Conservation (phyloP, 2,797 vertebrate genomes). For the Myripristis jacobus region DNA sequence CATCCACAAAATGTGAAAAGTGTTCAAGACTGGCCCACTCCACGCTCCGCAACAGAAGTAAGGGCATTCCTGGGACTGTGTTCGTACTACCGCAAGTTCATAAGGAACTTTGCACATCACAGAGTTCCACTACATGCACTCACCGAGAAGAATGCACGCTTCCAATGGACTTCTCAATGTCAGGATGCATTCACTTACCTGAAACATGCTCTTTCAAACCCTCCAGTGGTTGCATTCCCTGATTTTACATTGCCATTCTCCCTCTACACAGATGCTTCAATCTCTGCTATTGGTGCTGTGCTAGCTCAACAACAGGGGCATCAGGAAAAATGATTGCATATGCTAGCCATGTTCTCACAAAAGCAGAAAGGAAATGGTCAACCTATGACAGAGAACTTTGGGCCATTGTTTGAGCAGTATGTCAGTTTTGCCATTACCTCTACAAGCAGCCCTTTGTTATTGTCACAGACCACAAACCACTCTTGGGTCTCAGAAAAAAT, state of each 20-base stretch:
- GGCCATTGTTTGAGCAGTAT: conserved; percentile 31
- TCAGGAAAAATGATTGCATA: conserved; percentile 14
- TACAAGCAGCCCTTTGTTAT: conserved; percentile 46
- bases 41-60: conserved; percentile 10
- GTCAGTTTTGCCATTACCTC: conserved; percentile 27
- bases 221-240: conserved; percentile 25
- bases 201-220: conserved; percentile 15
- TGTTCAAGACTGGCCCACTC: conserved; percentile 28
- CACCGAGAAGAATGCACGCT: conserved; percentile 18
- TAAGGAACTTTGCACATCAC: conserved; percentile 28
- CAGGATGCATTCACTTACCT: conserved; percentile 24
- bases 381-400: conserved; percentile 35
- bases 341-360: conserved; percentile 30
- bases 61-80: conserved; percentile 22
- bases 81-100: conserved; percentile 46
- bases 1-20: conserved; percentile 19
- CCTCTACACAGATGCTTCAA: conserved; percentile 24
- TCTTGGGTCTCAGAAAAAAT: conserved; percentile 35
- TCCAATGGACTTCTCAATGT: no score
- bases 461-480: conserved; percentile 41
- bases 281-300: conserved; percentile 25
- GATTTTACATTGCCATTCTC: conserved; percentile 19
- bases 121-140: conserved; percentile 19
- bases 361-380: conserved; percentile 44
- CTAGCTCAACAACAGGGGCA: conserved; percentile 12